Evolutionary conservation across 2,113 vertebrate genomes (phyloP).

Genomic region (Acinonyx jubatus): DNA sequence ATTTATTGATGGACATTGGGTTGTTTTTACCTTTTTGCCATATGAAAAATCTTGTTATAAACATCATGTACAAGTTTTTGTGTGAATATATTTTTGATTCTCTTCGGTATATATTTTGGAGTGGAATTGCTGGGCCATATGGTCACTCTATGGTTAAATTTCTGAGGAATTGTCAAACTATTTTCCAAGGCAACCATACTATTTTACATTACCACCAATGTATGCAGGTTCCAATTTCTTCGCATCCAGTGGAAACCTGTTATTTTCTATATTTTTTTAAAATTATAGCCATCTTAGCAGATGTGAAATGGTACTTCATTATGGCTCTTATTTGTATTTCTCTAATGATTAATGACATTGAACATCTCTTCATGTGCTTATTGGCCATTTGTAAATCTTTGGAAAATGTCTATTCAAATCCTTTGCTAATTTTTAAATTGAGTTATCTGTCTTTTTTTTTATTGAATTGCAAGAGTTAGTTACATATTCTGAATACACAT

Average conservation of each 20-base stretch:
- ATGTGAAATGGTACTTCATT: not conserved
- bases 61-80: not conserved
- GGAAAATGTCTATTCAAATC: not conserved
- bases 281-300: not conserved
- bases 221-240: not conserved
- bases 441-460: not conserved
- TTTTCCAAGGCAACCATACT: not conserved
- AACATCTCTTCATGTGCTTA: not conserved
- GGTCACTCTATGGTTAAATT: not conserved
- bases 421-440: not conserved
- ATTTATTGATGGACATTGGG: not conserved
- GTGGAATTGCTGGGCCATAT: not conserved
- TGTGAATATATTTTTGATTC: not conserved
- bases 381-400: not conserved
- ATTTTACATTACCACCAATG: not conserved
- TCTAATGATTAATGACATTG: not conserved
- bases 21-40: not conserved
- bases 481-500: not conserved
- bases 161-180: not conserved
- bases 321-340: not conserved
- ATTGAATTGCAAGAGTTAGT: not conserved
- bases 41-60: not conserved
- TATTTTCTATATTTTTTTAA: not conserved
- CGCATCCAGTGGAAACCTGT: not conserved
- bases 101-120: not conserved